Conservation (phyloP, 1,140 invertebrate genomes). For the Drosophila mojavensis region DNA sequence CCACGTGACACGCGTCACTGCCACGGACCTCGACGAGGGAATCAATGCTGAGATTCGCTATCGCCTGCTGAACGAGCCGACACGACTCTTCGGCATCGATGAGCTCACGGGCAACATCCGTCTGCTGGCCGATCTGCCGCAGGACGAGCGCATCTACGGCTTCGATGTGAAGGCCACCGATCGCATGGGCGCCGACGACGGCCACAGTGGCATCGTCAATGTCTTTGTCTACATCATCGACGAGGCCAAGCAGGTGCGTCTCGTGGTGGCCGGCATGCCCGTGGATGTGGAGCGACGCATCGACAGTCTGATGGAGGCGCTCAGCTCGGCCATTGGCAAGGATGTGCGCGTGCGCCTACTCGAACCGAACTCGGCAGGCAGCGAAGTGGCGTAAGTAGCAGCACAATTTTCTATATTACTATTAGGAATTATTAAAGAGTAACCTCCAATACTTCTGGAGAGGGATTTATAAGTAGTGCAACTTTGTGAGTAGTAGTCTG, state of each 20-base stretch:
- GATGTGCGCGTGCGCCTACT: conserved; percentile 91
- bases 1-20: conserved; percentile 90
- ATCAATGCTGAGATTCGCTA: conserved; percentile 92
- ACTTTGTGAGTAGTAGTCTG: no score
- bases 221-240: conserved; percentile 94
- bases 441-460: no score
- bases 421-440: no score
- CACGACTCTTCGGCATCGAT: conserved; percentile 90
- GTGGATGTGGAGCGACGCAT: conserved; percentile 89
- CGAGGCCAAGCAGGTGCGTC: conserved; percentile 90
- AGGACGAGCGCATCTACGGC: conserved; percentile 90
- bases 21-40: conserved; percentile 90
- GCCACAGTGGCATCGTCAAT: conserved; percentile 91
- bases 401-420: not conserved
- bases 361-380: conserved; percentile 88
- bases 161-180: conserved; percentile 96
- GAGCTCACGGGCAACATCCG: conserved; percentile 89
- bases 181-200: conserved; percentile 89
- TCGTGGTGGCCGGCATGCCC: conserved; percentile 90
- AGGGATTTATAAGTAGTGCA: no score
- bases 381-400: conserved; percentile 88
- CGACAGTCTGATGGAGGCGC: conserved; percentile 88
- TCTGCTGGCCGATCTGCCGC: conserved; percentile 86
- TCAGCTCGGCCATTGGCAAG: conserved; percentile 90
- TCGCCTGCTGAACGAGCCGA: conserved; percentile 89